Evolutionary conservation across 1,140 invertebrate species (phyloP).

Genomic region (Trichomalopsis sarcophagae): DNA sequence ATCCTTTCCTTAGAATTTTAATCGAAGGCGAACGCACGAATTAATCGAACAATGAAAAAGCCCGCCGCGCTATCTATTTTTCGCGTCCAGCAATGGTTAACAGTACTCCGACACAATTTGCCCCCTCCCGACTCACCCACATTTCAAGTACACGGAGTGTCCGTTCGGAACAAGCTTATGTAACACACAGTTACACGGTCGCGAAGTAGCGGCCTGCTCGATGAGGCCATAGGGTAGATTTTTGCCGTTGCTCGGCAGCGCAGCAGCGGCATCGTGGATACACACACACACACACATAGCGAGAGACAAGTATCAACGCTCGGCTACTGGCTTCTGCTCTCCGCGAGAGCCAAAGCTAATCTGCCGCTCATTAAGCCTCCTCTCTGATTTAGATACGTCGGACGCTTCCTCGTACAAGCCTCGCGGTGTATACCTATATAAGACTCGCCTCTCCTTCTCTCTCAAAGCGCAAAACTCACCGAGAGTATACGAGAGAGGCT

Average conservation of each 20-base stretch:
- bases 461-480: not conserved
- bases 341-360: slow-evolving; percentile 50
- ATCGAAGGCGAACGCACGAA: not conserved
- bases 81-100: not conserved
- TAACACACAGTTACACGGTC: too few relatives aligned
- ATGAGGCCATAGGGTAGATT: not conserved
- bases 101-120: not conserved
- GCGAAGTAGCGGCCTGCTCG: not conserved
- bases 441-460: not conserved
- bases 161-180: too few relatives aligned
- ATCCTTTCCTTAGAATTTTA: not conserved
- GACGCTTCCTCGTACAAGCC: slow-evolving; percentile 37
- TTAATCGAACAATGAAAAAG: not conserved
- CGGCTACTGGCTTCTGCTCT: slow-evolving; percentile 42
- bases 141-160: not conserved
- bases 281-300: not conserved
- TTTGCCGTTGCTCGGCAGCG: not conserved
- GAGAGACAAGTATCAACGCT: slow-evolving; percentile 42
- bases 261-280: not conserved
- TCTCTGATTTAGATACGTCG: slow-evolving; percentile 46
- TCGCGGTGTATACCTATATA: slow-evolving; percentile 32
- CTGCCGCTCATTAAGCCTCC: slow-evolving; percentile 57
- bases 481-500: not conserved
- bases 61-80: not conserved
- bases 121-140: not conserved